Conservation (phyloP, 1,140 invertebrate genomes). For the Heliconius himera region DNA sequence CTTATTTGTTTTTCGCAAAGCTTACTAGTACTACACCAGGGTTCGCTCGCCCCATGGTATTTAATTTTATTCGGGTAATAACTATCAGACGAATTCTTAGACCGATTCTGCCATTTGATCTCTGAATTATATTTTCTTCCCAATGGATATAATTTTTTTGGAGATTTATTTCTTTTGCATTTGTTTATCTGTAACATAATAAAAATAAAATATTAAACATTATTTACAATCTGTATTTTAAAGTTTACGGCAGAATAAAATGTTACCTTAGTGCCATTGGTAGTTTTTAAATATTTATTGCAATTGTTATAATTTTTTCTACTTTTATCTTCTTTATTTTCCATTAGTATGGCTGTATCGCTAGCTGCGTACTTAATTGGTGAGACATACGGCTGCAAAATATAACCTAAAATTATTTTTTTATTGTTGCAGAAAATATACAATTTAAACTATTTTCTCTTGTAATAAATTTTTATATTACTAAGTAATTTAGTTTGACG, state of each 20-base stretch:
- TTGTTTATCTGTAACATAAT: neutral
- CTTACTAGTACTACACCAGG: conserved; percentile 43
- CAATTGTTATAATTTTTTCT: conserved; percentile 3
- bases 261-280: conserved; percentile 11
- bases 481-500: too few species aligned
- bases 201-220: neutral
- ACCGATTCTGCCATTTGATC: conserved; percentile 39
- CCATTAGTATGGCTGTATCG: conserved; percentile 39
- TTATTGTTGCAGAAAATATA: conserved; percentile 14
- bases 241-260: neutral
- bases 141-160: neutral
- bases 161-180: neutral
- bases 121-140: conserved; percentile 48
- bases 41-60: conserved; percentile 47
- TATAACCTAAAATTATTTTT: conserved; percentile 70
- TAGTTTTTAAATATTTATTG: conserved; percentile 14
- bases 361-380: conserved; percentile 66
- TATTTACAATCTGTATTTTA: neutral
- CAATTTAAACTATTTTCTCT: neutral
- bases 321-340: conserved; percentile 31
- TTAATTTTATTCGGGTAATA: conserved; percentile 25
- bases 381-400: conserved; percentile 76
- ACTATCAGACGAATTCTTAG: conserved; percentile 42
- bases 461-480: too few species aligned
- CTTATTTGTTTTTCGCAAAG: conserved; percentile 24